Base-by-base conservation (phyloP, 1,140 invertebrate species). In the Capitella teleta region DNA sequence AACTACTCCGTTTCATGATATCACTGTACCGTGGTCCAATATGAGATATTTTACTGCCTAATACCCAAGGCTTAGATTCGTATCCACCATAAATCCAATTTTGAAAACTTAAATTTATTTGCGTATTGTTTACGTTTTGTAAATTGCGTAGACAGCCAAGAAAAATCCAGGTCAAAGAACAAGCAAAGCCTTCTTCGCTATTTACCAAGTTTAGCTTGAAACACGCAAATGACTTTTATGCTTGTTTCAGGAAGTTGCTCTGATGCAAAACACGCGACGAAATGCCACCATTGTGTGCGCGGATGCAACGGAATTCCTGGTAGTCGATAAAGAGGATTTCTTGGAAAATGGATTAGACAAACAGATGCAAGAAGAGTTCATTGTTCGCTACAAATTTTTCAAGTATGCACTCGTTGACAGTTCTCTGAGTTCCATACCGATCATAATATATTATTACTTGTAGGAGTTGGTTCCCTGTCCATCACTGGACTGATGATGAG, bases 231-330 rank as follows among this genome's bases (percentile, higher is more conserved):
- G 24, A 24, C 25, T 44, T 25, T 25, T 16, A 25, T 44, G 41
- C n/a, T 8, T 10, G 8, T 14, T n/a, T 24, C 34, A 54, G 53
- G 53, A 54, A 21, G 46, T 54, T 10, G 53, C 48, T 18, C 41
- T 54, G 42, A 12, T 54, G 4, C 18, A 36, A 12, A 34, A 51
- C 18, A 32, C 49, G 10, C 14, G 28, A 19, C 19, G 53, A 18
- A 54, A 43, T 25, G 53, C 53, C 21, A 51, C 53, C 5, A 40
- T 54, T 18, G 49, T 54, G 23, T 54, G 53, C 43, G 40, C 49
- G 2, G 48, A 54, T 21, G 48, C 49, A 3, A 45, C 40, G 12
- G 53, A 54, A 28, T 28, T 54, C 1, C 21, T 54, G n/a, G 48
- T 32, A 2, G 37, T 54, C 4, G 53, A 54, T 28, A 32, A 36